These are phyloP conservation scores for Euschistus heros DNA, from an alignment of 1,140 invertebrate genomes.

Conservation along the genomic window DNA sequence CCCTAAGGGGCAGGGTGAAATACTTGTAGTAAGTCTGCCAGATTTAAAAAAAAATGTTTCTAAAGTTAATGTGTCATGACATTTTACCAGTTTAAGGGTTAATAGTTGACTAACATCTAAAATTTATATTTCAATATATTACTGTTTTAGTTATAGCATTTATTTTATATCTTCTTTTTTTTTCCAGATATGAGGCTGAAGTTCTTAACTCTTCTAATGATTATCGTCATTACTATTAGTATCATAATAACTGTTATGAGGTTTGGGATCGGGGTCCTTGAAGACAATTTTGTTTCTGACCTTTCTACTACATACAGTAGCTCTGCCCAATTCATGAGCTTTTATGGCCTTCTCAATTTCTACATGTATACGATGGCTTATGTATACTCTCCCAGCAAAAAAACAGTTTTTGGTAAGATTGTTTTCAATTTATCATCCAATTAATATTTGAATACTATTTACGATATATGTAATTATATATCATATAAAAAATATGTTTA, in stretches of 20 bases:
- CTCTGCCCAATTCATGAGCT: slow-evolving; percentile 87
- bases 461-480: no score
- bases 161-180: slow-evolving; percentile 21
- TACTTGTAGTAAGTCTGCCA: background rate
- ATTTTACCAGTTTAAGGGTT: no score
- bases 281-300: slow-evolving; percentile 87
- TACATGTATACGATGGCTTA: slow-evolving; percentile 90
- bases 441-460: no score
- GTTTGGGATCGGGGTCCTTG: slow-evolving; percentile 77
- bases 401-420: slow-evolving; percentile 65
- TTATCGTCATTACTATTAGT: slow-evolving; percentile 69
- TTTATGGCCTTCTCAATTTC: slow-evolving; percentile 91
- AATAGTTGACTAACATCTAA: background rate
- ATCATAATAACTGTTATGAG: slow-evolving; percentile 65
- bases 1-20: background rate
- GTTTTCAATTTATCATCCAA: no score
- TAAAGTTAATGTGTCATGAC: no score
- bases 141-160: background rate
- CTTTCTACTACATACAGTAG: slow-evolving; percentile 76
- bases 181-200: slow-evolving; percentile 78
- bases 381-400: slow-evolving; percentile 78
- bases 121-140: background rate
- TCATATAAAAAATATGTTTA: no score
- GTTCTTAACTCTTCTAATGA: slow-evolving; percentile 77
- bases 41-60: no score